Conservation (phyloP, 92 coral and sea anemone species). For the Paragorgia papillata region DNA sequence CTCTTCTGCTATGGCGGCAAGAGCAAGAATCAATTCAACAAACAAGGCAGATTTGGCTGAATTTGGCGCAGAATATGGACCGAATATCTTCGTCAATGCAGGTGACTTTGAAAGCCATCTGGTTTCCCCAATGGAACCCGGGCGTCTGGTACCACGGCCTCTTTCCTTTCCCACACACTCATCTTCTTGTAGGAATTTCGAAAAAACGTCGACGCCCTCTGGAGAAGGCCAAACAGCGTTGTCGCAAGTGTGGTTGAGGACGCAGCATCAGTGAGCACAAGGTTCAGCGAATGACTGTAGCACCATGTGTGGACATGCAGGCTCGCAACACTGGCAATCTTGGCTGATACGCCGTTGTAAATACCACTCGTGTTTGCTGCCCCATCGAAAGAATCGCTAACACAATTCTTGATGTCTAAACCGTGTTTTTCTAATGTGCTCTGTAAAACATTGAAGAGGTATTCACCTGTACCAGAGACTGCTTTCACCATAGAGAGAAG, state of each 20-base stretch:
- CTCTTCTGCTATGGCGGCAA: slow-evolving; percentile 14
- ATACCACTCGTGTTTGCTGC: no score
- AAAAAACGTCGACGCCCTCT: no score
- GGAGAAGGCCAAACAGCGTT: background rate
- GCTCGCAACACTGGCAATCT: no score
- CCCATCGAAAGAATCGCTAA: slow-evolving; percentile 25
- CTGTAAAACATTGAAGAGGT: background rate
- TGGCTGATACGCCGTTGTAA: no score
- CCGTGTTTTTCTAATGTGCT: slow-evolving; percentile 3
- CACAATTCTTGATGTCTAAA: slow-evolving; percentile 9
- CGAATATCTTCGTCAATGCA: no score
- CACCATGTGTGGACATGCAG: background rate
- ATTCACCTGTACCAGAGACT: slow-evolving; percentile 3
- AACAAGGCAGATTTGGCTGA: slow-evolving; percentile 9
- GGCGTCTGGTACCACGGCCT: background rate
- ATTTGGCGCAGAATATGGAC: background rate
- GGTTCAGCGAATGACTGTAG: slow-evolving; percentile 25
- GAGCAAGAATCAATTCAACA: slow-evolving; percentile 20
- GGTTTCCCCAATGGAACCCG: slow-evolving; percentile 17
- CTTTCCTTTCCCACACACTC: background rate
- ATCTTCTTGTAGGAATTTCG: no score
- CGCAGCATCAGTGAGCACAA: slow-evolving; percentile 39
- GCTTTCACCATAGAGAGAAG: slow-evolving; percentile 14
- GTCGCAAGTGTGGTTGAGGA: no score
- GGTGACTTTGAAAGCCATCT: slow-evolving; percentile 15